Base-by-base conservation (phyloP, 2,888 invertebrate species). In the Pseudeuparius sepicola region DNA sequence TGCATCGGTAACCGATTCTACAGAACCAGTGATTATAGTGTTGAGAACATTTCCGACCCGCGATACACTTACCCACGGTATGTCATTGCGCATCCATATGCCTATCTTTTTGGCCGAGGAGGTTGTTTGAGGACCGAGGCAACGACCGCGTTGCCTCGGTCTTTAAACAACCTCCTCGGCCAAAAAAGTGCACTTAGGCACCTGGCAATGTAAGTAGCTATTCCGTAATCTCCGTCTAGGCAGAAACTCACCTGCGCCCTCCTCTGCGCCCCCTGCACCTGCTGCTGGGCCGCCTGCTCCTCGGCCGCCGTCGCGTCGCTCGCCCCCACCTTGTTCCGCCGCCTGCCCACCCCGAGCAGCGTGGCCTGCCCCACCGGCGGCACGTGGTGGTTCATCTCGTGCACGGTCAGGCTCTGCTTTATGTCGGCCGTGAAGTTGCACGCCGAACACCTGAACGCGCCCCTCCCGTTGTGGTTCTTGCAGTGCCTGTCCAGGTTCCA, bases 401-500 rank as follows among this genome's bases (percentile, higher is more conserved):
- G 89, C 41, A 88, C 87, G 10, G 89, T 89, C 55, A 90, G 65
- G 58, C 87, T 88, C 60, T 90, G 89, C 59, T 88, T 85, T 59
- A 89, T 89, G 56, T 89, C 87, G 18, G 89, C 87, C 7, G 86
- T 84, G 60, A 90, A 90, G 61, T 87, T 86, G 61, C 90, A 90
- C 47, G 83, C 78, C 24, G 80, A 77, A 62, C 90, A 90, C 54
- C 79, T 75, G 63, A 84, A 86, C 42, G 78, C 78, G 9, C 87
- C 88, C 35, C 70, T 76, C 3, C 87, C 87, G 43, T 79, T 83
- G 65, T 92, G 90, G 59, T 89, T 89, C 63, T 86, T 84, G 71
- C 86, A 84, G 60, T 94, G 94, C 4, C 93, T 73, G 59, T 93
- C 93, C 62, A 89, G 69, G 64, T 93, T 93, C 83, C 90, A 90